Evolutionary conservation across 2,113 vertebrate species (phyloP), one percentile per base, ranked within the genome.

Genomic region (Actenoides lindsayi): DNA sequence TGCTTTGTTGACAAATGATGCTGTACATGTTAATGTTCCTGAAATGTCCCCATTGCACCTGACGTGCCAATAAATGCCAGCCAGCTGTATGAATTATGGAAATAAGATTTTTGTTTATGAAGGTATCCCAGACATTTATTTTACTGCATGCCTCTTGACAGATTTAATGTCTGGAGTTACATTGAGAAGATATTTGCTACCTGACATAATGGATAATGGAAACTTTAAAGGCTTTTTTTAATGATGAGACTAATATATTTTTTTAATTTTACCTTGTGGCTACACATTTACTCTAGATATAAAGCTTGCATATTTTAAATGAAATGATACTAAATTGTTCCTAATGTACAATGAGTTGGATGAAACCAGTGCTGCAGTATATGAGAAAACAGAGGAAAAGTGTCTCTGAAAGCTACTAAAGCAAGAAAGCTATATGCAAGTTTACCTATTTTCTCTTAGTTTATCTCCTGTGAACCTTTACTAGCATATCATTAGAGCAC

Each of bases 101-200:
- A 99, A 99, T 99, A 99, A 98, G 98, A 98, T 98, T 99, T 98
- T 99, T 98, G 98, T 98, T 99, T 99, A 98, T 98, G 98, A 98
- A 98, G 98, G 98, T 98, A 98, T 98, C 98, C 98, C 97, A 98
- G 98, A 98, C 98, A 98, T 98, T 98, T 98, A 98, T 98, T 98
- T 98, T 98, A 98, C 97, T 97, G 97, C 98, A 97, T 98, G 98
- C 98, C 98, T 98, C 98, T 98, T 97, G 98, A 98, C 98, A 98
- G 98, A 98, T 98, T 98, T 98, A 98, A 98, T 98, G 98, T 98
- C 98, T 97, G 94, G 98, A 98, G 98, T 98, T 98, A 98, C 98
- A 98, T 85, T 98, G 98, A 98, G 98, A 98, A 98, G 98, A 98
- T 98, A 98, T 98, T 98, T 98, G 98, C 98, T 98, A 98, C 98